Percentiles rank a stretch among this genome's conserved stretches.
phyloP scores from a whole-genome alignment of 2,113 vertebrate species.

The Caranx melampygus region DNA sequence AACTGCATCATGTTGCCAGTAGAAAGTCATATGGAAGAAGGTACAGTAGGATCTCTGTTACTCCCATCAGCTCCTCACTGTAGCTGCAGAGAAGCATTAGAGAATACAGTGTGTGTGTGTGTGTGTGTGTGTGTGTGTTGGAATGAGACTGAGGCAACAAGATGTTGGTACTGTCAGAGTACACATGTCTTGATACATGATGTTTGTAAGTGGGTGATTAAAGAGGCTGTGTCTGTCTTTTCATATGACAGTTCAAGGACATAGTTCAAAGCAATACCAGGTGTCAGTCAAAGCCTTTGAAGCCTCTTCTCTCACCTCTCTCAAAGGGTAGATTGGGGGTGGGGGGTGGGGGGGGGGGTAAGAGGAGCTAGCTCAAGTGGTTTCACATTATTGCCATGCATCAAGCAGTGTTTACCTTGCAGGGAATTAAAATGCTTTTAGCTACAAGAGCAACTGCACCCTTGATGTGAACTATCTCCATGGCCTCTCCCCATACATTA shows the following conservation, averaged over 20 bases:
- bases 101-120: conserved; percentile 1
- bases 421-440: conserved; percentile 42
- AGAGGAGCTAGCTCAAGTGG: conserved; percentile 22
- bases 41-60: conserved; percentile 21
- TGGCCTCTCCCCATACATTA: conserved; percentile 17
- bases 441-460: conserved; percentile 40
- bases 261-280: conserved; percentile 70
- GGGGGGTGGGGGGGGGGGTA: conserved; percentile 38
- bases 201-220: conserved; percentile 58
- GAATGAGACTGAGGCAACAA: conserved; percentile 24
- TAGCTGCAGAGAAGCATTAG: not conserved
- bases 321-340: conserved; percentile 54
- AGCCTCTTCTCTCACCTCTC: conserved; percentile 58
- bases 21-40: conserved; percentile 39
- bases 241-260: conserved; percentile 70
- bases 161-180: conserved; percentile 43
- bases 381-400: conserved; percentile 31
- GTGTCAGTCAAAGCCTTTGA: conserved; percentile 75
- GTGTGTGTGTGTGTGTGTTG: not conserved
- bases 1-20: conserved; percentile 39
- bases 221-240: conserved; percentile 55
- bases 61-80: conserved; percentile 17
- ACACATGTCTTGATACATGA: conserved; percentile 55
- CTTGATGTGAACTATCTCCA: conserved; percentile 36
- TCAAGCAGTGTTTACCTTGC: conserved; percentile 30